Evolutionary conservation across 2,888 invertebrate species (phyloP).

Genomic region (Dicyrtomina minuta): DNA sequence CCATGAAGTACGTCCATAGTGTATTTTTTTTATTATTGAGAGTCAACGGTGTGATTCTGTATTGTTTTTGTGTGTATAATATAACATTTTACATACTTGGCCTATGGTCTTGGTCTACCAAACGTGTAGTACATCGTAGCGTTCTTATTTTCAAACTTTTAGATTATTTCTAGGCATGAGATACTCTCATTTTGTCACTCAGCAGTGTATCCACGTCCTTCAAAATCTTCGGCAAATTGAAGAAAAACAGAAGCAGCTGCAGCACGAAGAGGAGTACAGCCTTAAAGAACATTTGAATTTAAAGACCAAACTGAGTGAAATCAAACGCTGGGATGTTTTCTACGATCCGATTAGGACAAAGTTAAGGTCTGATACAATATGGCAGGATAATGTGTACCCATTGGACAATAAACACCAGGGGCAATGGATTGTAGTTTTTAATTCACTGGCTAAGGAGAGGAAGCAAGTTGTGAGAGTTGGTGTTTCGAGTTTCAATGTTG

Average conservation of each 20-base stretch:
- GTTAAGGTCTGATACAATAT: constrained; percentile 64
- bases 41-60: constrained; percentile 24
- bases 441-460: constrained; percentile 72
- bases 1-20: constrained; percentile 63
- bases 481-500: constrained; percentile 72
- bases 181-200: constrained; percentile 42
- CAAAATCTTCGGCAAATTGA: constrained; percentile 39
- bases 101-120: no score
- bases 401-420: constrained; percentile 61
- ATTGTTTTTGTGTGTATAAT: no score
- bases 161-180: constrained; percentile 32
- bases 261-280: background rate
- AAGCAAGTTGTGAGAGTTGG: constrained; percentile 77
- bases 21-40: constrained; percentile 15
- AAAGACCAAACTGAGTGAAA: background rate
- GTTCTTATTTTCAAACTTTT: no score
- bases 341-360: constrained; percentile 41
- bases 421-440: constrained; percentile 72
- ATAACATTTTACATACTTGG: no score
- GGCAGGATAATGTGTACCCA: constrained; percentile 64
- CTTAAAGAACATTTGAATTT: no score
- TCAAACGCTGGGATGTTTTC: constrained; percentile 37
- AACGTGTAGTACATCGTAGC: no score
- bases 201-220: constrained; percentile 46
- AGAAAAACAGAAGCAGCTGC: constrained; percentile 33